Conservation (phyloP, 2,888 invertebrate species). For the Hypercompe scribonia region DNA sequence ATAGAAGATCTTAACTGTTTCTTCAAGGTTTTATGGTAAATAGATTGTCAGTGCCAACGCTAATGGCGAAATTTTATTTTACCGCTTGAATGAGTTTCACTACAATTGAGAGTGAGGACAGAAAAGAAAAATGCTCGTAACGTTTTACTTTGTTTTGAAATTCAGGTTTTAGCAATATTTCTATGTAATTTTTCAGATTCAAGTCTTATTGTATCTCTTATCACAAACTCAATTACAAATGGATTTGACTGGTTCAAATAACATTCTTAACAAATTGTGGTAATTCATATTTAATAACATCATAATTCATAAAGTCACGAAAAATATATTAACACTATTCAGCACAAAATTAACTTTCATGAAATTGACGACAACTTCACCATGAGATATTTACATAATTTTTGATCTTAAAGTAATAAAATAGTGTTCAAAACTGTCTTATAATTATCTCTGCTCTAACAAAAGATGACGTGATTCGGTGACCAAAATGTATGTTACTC, state of each 20-base stretch:
- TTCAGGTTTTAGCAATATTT: not conserved
- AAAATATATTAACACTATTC: not conserved
- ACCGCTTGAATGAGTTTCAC: not conserved
- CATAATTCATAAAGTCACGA: not conserved
- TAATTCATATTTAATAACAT: not conserved
- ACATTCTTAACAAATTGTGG: not conserved
- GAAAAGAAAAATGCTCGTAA: not conserved
- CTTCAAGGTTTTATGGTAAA: not conserved
- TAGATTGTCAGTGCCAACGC: not conserved
- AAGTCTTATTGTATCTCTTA: not conserved
- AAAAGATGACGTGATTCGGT: not conserved
- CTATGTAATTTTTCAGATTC: not conserved
- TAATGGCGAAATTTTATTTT: not conserved
- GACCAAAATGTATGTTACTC: constrained; percentile 12
- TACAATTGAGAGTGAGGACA: not conserved
- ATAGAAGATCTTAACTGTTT: not conserved
- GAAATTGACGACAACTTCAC: not conserved
- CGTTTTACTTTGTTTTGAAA: not conserved
- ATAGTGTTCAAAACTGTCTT: not conserved
- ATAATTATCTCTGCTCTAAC: not conserved
- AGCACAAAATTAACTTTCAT: not conserved
- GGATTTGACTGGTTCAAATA: not conserved
- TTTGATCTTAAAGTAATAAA: not conserved
- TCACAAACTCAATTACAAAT: not conserved
- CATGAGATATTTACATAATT: not conserved